Base-by-base conservation (phyloP, 2,113 vertebrate species). In the Gallinago jamesoni region DNA sequence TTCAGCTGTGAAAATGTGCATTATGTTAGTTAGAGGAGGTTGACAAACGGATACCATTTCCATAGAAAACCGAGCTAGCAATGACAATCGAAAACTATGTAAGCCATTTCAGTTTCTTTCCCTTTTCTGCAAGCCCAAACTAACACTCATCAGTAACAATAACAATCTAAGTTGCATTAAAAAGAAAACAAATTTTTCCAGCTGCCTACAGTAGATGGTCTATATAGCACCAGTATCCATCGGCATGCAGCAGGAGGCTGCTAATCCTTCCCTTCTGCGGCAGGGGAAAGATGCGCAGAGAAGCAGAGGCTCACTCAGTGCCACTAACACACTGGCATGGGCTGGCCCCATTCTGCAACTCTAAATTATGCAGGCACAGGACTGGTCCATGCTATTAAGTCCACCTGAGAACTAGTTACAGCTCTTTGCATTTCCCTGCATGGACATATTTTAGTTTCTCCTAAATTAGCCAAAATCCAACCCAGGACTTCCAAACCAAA, bases 301-400 rank as follows among this genome's bases (percentile, higher is more conserved):
- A 47, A 70, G 45, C 62, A 78, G 21, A 63, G 45, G 22, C 50
- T 30, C 31, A 45, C n/a, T 25, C 19, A 5, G 35, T 30, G 33
- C 21, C 24, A 48, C 37, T 24, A 57, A 41, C 7, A 23, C 47
- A 39, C 5, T 1, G 1, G 14, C 53, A 59, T 0, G 1, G 62
- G n/a, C 41, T 68, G 53, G 18, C 39, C 5, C 6, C 1, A 39
- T 69, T 66, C 59, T 41, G 27, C 41, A 80, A 3, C 21, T 9
- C 45, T 45, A 21, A 90, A 11, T 14, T 15, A 3, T 2, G 7
- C 39, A 80, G 64, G 86, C 24, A 43, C 0, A 0, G 15, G 25
- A 47, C 39, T 43, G 12, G 18, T 25, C 25, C 27, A 43, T 1
- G 1, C 7, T 7, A 10, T 33, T 21, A 76, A 80, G 3, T 28